A percentile compares a stretch with the other conserved stretches of the same genome.
phyloP scores from a whole-genome alignment of 2,888 invertebrate species.

The Villa cingulata region DNA sequence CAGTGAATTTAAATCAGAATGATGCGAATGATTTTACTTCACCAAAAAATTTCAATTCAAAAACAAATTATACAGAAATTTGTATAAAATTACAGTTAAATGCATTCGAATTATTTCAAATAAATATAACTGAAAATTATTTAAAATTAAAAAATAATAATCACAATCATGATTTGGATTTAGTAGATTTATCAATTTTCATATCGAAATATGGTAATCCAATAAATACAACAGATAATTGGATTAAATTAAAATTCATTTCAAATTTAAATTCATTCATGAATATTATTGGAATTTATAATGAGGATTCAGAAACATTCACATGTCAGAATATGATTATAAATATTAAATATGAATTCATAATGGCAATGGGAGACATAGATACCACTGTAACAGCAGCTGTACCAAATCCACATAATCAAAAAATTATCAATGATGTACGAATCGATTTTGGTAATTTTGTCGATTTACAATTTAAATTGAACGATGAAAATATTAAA shows the following conservation, averaged over 20 bases:
- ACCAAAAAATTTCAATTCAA: constrained; percentile 3
- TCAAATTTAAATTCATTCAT: constrained; percentile 15
- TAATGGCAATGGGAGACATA: no score
- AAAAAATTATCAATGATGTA: constrained; percentile 24
- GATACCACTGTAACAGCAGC: no score
- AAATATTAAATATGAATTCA: constrained; percentile 26
- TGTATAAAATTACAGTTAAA: constrained; percentile 24
- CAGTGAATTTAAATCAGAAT: constrained; percentile 17
- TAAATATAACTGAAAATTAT: no score
- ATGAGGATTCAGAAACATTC: constrained; percentile 16
- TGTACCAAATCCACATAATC: no score
- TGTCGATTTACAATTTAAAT: constrained; percentile 28
- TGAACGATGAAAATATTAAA: constrained; percentile 16
- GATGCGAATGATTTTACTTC: neutral
- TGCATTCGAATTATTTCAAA: constrained; percentile 15
- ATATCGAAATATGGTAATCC: constrained; percentile 30
- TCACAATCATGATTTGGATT: no score
- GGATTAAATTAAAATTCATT: constrained; percentile 22
- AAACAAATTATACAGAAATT: constrained; percentile 24
- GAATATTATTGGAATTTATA: constrained; percentile 20
- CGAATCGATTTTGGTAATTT: constrained; percentile 23
- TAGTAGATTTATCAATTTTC: constrained; percentile 5
- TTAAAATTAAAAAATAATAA: no score
- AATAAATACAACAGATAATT: constrained; percentile 18
- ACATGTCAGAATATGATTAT: constrained; percentile 31